Conservation (phyloP, 1,140 invertebrate genomes). For the Drosophila ironensis region DNA sequence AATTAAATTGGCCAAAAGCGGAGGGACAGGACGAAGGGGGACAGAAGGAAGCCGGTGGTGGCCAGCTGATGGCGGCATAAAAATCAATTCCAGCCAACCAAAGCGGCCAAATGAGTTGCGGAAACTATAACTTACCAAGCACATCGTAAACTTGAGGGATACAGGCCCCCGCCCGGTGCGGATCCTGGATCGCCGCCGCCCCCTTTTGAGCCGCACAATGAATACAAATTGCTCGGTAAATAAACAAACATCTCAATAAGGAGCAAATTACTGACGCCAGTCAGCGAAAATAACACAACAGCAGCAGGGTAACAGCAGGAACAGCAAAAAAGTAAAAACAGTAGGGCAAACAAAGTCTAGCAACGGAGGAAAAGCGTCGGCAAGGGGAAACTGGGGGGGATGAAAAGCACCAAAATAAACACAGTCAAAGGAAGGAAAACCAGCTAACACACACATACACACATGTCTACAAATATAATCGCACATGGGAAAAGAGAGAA, state of each 20-base stretch:
- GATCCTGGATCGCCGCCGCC: neutral
- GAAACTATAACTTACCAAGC: slow-evolving; percentile 77
- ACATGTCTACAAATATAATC: slow-evolving; percentile 55
- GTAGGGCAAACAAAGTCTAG: slow-evolving; percentile 32
- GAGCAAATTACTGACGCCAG: slow-evolving; percentile 78
- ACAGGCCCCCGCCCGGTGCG: neutral
- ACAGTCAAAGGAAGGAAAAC: slow-evolving; percentile 44
- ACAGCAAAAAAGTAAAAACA: slow-evolving; percentile 5
- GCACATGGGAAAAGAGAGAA: slow-evolving; percentile 1
- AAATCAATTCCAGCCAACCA: slow-evolving; percentile 70
- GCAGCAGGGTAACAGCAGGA: neutral
- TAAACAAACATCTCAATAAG: slow-evolving; percentile 80
- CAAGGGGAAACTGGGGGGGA: neutral
- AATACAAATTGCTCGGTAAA: slow-evolving; percentile 80
- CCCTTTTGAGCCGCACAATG: slow-evolving; percentile 60
- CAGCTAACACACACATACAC: slow-evolving; percentile 12
- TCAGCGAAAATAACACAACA: slow-evolving; percentile 60
- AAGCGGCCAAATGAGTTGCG: slow-evolving; percentile 77
- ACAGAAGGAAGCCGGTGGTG: slow-evolving; percentile 9
- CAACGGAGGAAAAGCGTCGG: neutral
- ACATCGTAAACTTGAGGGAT: slow-evolving; percentile 51
- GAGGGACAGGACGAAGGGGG: neutral
- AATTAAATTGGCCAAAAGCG: slow-evolving; percentile 64
- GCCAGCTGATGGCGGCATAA: slow-evolving; percentile 55
- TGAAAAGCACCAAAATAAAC: slow-evolving; percentile 60